phyloP scores from a whole-genome alignment of 2,888 invertebrate genomes.

The Plutella xylostella region DNA sequence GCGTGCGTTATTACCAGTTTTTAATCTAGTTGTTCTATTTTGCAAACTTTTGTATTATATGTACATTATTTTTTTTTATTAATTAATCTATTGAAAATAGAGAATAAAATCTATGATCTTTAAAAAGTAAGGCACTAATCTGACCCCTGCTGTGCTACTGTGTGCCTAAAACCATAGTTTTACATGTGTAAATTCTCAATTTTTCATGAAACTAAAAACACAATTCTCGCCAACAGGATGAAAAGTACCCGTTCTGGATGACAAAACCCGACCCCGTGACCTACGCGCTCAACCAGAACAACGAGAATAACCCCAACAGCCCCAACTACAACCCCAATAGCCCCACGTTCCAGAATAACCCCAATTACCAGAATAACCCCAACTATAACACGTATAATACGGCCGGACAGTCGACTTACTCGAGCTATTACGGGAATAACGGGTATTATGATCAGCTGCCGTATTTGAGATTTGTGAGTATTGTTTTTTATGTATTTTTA shows the following conservation, averaged over 20 bases:
- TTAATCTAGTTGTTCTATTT: too few relatives aligned
- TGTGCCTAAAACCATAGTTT: too few relatives aligned
- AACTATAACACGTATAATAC: constrained; percentile 34
- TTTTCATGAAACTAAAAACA: too few relatives aligned
- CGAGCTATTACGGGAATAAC: constrained; percentile 30
- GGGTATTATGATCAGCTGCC: constrained; percentile 71
- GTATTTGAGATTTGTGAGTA: constrained; percentile 78
- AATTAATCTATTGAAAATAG: too few relatives aligned
- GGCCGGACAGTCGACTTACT: constrained; percentile 30
- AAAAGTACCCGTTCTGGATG: constrained; percentile 86
- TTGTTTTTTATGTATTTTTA: too few relatives aligned
- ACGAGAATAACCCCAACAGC: constrained; percentile 26
- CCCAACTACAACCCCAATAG: constrained; percentile 33
- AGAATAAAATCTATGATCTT: too few relatives aligned
- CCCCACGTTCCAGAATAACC: constrained; percentile 28
- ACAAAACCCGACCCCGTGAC: constrained; percentile 71
- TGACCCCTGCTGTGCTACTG: too few relatives aligned
- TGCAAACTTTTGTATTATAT: too few relatives aligned
- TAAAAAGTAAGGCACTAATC: too few relatives aligned
- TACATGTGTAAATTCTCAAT: too few relatives aligned
- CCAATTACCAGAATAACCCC: constrained; percentile 19
- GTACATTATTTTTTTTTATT: too few relatives aligned
- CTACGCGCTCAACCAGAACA: constrained; percentile 24
- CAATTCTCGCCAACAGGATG: constrained; percentile 66
- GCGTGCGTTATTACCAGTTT: too few relatives aligned